Evolutionary conservation across 1,140 invertebrate genomes (phyloP), one percentile per base, ranked within the genome.

Genomic region (Neomicropteryx cornuta): DNA sequence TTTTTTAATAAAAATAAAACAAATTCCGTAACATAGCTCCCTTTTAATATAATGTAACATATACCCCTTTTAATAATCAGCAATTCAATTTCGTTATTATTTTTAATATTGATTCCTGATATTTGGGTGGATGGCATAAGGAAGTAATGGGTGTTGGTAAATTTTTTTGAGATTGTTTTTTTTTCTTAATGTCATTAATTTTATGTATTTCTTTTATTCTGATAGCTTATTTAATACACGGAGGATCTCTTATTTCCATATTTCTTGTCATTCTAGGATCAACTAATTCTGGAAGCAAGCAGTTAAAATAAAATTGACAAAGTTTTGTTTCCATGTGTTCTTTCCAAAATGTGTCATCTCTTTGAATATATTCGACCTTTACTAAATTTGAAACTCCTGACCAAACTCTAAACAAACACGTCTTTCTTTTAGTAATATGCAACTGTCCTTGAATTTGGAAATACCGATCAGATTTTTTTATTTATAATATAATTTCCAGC

Each of bases 361-460:
- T 32, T 3, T 8, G 4, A 5, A 38, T 38, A 13, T 17, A 11
- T 33, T 38, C 27, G 4, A 38, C 17, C 30, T 38, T 38, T 16
- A 38, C 11, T 13, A n/a, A n/a, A n/a, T n/a, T 27, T 8, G 8
- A 8, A 27, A 27, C 13, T 27, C 13, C 23, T 8, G 23, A 8
- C 47, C 46, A 53, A n/a, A 56, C 19, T 13, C 27, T 27, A 34
- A 52, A 46, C 3, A 45, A 29, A 33, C 52, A 51, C 35, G 44
- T 43, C 18, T 43, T 16, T 22, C 40, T 18, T 20, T 44, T n/a
- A 10, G 45, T 51, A 10, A 55, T 42, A 17, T 50, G 46, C 10
- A 55, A 37, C 21, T 53, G 48, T 13, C 51, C 51, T 42, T 57
- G 53, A 4, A 57, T 31, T 44, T 59, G 55, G 40, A 49, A 56